phyloP scores from a whole-genome alignment of 2,888 invertebrate genomes.

The Megalurothrips usitatus region DNA sequence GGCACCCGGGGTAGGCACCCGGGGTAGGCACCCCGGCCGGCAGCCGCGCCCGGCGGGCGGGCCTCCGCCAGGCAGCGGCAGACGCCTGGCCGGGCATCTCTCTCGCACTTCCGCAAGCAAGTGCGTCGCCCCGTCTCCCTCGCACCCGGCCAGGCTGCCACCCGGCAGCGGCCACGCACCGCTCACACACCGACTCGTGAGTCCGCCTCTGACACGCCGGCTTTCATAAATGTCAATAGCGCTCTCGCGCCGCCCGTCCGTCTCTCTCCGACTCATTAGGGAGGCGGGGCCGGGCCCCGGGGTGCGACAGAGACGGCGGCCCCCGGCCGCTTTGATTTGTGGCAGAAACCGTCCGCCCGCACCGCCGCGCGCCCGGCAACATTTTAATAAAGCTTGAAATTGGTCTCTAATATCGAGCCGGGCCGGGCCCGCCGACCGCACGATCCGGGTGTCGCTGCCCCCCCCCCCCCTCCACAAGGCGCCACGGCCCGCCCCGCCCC shows the following conservation, averaged over 20 bases:
- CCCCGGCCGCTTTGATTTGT: not conserved
- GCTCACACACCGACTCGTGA: not conserved
- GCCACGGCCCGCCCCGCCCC: too few relatives aligned
- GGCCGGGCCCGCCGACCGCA: not conserved
- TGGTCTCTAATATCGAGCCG: not conserved
- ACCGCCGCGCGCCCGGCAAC: not conserved
- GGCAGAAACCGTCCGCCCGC: not conserved
- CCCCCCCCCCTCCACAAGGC: too few relatives aligned
- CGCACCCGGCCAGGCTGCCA: too few relatives aligned
- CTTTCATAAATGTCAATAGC: slow-evolving; percentile 8
- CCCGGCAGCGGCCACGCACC: not conserved
- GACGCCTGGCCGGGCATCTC: too few relatives aligned
- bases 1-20: too few relatives aligned
- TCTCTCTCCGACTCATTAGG: not conserved
- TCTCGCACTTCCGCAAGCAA: too few relatives aligned
- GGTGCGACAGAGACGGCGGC: not conserved
- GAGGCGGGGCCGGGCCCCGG: too few relatives aligned
- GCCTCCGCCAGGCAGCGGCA: not conserved
- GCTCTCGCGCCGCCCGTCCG: not conserved
- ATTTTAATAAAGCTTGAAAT: not conserved
- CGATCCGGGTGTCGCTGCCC: not conserved
- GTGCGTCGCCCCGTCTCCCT: too few relatives aligned
- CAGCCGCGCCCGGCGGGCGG: not conserved
- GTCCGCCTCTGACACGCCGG: not conserved
- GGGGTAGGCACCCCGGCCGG: not conserved